phyloP scores from a whole-genome alignment of 2,888 invertebrate genomes.

The Silvanus unidentatus region DNA sequence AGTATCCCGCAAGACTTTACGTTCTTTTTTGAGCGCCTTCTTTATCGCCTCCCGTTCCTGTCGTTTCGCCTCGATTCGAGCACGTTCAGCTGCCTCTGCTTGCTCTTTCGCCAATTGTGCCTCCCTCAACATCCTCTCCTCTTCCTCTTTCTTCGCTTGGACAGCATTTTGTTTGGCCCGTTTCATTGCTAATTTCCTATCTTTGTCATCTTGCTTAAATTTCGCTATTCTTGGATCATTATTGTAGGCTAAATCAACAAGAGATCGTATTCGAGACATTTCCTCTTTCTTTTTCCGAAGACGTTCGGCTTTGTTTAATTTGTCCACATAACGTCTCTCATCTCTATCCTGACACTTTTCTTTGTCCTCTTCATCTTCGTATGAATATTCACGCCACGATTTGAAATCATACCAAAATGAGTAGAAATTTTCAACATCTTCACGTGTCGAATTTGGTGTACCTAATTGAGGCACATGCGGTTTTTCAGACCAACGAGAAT shows the following conservation, averaged over 20 bases:
- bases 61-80: slow-evolving; percentile 72
- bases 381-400: slow-evolving; percentile 98
- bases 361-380: slow-evolving; percentile 97
- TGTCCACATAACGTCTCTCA: slow-evolving; percentile 96
- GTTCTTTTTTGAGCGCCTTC: slow-evolving; percentile 80
- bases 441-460: slow-evolving; percentile 67
- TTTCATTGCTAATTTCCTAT: slow-evolving; percentile 82
- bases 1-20: slow-evolving; percentile 71
- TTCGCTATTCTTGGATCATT: slow-evolving; percentile 88
- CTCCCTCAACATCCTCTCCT: slow-evolving; percentile 69
- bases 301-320: slow-evolving; percentile 90
- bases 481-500: slow-evolving; percentile 88
- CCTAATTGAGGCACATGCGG: slow-evolving; percentile 77
- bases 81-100: slow-evolving; percentile 75
- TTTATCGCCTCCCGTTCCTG: slow-evolving; percentile 82
- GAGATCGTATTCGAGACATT: slow-evolving; percentile 79
- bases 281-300: slow-evolving; percentile 96
- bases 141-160: slow-evolving; percentile 77
- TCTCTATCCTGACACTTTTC: slow-evolving; percentile 95
- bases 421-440: slow-evolving; percentile 90
- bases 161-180: slow-evolving; percentile 79
- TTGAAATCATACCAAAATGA: slow-evolving; percentile 98
- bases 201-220: slow-evolving; percentile 91
- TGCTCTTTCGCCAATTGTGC: slow-evolving; percentile 69
- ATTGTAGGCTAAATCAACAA: slow-evolving; percentile 92